phyloP scores from a whole-genome alignment of 2,888 invertebrate genomes.

The Drosophila rellima region DNA sequence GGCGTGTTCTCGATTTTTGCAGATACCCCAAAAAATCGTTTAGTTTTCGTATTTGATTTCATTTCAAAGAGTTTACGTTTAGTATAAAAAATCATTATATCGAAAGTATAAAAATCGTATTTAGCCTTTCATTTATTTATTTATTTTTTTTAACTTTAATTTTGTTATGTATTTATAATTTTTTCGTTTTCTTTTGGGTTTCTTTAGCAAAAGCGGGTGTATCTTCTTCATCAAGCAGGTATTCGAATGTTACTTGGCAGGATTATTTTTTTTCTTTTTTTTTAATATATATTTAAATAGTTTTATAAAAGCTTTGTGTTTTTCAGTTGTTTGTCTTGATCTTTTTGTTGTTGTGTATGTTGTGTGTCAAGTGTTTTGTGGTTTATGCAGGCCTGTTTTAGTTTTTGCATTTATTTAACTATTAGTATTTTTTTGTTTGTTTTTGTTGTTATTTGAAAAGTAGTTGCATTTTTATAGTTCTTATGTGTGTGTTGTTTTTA shows the following conservation, averaged over 20 bases:
- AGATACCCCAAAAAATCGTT: constrained; percentile 66
- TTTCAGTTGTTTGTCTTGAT: constrained; percentile 41
- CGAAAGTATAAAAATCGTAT: constrained; percentile 83
- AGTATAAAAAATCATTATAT: constrained; percentile 82
- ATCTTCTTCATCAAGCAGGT: constrained; percentile 83
- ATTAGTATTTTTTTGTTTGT: constrained; percentile 22
- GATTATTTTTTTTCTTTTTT: constrained; percentile 69
- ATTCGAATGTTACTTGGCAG: constrained; percentile 84
- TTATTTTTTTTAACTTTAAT: constrained; percentile 26
- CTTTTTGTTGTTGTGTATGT: constrained; percentile 42
- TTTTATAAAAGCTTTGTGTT: constrained; percentile 78
- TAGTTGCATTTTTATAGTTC: constrained; percentile 61
- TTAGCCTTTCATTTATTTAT: constrained; percentile 63
- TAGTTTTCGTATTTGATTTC: constrained; percentile 41
- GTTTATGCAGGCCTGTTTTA: constrained; percentile 53
- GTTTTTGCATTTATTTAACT: constrained; percentile 28
- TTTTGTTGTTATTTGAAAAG: constrained; percentile 46
- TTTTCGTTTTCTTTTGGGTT: constrained; percentile 29
- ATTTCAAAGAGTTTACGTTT: constrained; percentile 71
- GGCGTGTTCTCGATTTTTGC: constrained; percentile 42
- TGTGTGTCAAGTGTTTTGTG: constrained; percentile 40
- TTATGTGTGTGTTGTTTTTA: constrained; percentile 49
- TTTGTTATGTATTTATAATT: constrained; percentile 32
- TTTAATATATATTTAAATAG: constrained; percentile 69
- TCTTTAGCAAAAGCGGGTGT: constrained; percentile 84